phyloP scores from a whole-genome alignment of 2,797 vertebrate genomes.

The Naso thynnoides region DNA sequence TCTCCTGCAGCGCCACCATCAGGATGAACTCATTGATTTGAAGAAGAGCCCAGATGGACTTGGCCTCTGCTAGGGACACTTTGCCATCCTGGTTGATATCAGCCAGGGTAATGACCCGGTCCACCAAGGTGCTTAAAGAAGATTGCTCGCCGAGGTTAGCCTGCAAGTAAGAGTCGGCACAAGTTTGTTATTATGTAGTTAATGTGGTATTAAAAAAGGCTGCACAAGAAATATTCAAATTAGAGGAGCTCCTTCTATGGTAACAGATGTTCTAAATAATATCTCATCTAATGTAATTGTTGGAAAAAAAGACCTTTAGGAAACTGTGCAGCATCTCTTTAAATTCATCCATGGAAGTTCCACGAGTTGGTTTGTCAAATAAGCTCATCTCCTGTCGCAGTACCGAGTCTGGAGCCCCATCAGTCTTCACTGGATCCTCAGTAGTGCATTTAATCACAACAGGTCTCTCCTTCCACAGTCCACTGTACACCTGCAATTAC shows the following conservation, averaged over 20 bases:
- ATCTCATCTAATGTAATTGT: neutral
- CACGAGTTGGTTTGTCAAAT: slow-evolving; percentile 94
- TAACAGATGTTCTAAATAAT: neutral
- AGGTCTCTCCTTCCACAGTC: slow-evolving; percentile 91
- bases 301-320: slow-evolving; percentile 87
- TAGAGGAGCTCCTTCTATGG: neutral
- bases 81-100: slow-evolving; percentile 92
- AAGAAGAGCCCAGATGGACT: slow-evolving; percentile 95
- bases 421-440: slow-evolving; percentile 82
- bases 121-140: slow-evolving; percentile 88
- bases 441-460: slow-evolving; percentile 95
- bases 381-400: slow-evolving; percentile 87
- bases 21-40: slow-evolving; percentile 95
- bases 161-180: slow-evolving; percentile 73
- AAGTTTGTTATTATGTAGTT: neutral
- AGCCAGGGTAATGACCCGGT: slow-evolving; percentile 89
- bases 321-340: slow-evolving; percentile 95
- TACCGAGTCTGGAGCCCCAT: slow-evolving; percentile 76
- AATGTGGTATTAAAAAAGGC: neutral
- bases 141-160: slow-evolving; percentile 93
- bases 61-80: slow-evolving; percentile 95
- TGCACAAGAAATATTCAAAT: neutral
- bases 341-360: slow-evolving; percentile 97
- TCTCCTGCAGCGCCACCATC: slow-evolving; percentile 93
- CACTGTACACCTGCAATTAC: slow-evolving; percentile 90